phyloP scores from a whole-genome alignment of 2,113 vertebrate species.

The Leucopternis melanops region DNA sequence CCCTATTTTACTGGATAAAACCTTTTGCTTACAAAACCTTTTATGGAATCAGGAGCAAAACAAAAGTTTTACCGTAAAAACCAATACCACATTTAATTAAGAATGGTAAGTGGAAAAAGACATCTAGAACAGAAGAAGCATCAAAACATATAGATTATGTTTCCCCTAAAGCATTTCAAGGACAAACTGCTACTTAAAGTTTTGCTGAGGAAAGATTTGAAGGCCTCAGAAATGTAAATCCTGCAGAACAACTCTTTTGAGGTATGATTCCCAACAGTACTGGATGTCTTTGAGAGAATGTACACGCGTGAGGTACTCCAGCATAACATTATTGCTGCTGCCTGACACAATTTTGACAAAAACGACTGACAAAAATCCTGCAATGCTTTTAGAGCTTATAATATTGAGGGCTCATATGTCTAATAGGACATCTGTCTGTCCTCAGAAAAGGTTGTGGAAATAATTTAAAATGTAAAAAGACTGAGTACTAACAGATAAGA shows the following conservation, averaged over 20 bases:
- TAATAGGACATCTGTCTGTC: neutral
- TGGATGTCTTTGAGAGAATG: neutral
- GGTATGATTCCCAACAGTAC: neutral
- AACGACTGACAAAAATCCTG: neutral
- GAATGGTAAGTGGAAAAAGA: too few relatives aligned
- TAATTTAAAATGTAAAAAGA: neutral
- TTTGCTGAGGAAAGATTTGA: neutral
- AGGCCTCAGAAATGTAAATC: slow-evolving; percentile 3
- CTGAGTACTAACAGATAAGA: neutral
- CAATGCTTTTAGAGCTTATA: neutral
- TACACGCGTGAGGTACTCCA: neutral
- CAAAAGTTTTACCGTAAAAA: too few relatives aligned
- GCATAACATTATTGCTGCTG: neutral
- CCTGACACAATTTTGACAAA: neutral
- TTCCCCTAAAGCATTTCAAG: neutral
- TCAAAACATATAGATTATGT: neutral
- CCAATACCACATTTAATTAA: too few relatives aligned
- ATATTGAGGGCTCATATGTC: neutral
- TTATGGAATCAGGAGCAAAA: too few relatives aligned
- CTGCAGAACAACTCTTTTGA: neutral
- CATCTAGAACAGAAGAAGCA: neutral
- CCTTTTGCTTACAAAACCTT: too few relatives aligned
- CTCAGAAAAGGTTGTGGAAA: neutral
- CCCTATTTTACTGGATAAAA: too few relatives aligned
- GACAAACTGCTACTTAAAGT: neutral